These are phyloP conservation scores for Macrophya alboannulata DNA, from an alignment of 2,888 invertebrate species.

Conservation along the genomic window DNA sequence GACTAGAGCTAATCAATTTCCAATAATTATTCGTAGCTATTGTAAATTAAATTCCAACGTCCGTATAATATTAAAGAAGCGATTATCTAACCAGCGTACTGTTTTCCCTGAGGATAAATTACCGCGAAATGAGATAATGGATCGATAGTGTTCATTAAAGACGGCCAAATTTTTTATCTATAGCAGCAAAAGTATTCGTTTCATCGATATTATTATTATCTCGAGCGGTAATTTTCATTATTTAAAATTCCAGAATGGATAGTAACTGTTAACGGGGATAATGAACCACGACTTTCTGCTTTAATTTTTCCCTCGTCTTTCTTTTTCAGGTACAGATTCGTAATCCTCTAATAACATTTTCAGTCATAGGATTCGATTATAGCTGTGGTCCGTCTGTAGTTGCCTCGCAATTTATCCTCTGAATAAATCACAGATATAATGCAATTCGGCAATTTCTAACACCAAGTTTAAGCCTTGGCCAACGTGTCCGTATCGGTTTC, in stretches of 20 bases:
- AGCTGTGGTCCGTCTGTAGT: constrained; percentile 19
- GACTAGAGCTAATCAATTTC: constrained; percentile 31
- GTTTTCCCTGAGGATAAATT: neutral
- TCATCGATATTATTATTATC: neutral
- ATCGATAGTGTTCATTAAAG: neutral
- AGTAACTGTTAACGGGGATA: constrained; percentile 46
- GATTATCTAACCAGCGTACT: neutral
- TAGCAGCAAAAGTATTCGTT: constrained; percentile 12
- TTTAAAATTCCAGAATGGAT: constrained; percentile 29
- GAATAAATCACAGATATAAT: neutral
- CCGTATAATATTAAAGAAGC: neutral
- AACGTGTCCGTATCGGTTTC: neutral
- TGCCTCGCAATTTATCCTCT: constrained; percentile 20
- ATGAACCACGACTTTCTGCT: constrained; percentile 29
- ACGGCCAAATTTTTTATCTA: neutral
- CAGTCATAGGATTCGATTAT: neutral
- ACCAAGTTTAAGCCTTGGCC: constrained; percentile 11
- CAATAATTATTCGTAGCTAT: neutral
- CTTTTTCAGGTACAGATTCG: constrained; percentile 23
- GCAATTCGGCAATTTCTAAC: neutral
- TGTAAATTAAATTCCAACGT: neutral
- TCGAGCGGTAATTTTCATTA: neutral
- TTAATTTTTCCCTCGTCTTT: neutral
- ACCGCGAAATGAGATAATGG: neutral
- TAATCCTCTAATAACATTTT: neutral